Base-by-base conservation (phyloP, 2,888 invertebrate species). In the Apamea sordens region DNA sequence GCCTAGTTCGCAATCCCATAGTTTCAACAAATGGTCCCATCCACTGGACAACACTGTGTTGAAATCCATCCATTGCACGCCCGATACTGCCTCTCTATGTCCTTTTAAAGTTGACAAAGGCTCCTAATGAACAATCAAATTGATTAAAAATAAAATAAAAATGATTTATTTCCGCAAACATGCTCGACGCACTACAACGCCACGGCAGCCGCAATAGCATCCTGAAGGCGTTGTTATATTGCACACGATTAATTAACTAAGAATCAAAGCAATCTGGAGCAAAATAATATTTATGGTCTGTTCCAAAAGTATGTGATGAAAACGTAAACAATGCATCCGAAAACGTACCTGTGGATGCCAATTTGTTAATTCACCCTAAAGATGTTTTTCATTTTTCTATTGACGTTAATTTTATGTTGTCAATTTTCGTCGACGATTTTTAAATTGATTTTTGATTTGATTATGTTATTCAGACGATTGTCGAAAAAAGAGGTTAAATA, bases 1-100 rank as follows among this genome's bases (percentile, higher is more conserved):
- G 72, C 98, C 98, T 71, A 98, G 95, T 91, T 98, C 98, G 68
- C 98, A 97, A 94, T 99, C 99, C 99, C 99, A 99, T 15, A 99
- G 94, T 93, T 98, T 98, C 28, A 99, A 97, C 1, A 99, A 98
- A 93, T 99, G 99, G 96, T 99, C 99, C 99, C 99, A 99, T 1
- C 99, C 99, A 75, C 98, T 98, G 0, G 99, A 99, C 15, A 98
- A 97, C 4, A 99, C 96, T 84, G 98, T 98, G 86, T 97, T 97
- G 78, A 97, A 97, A 88, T 98, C 98, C 89, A 98, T 97, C 99
- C 99, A 99, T 76, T 98, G 97, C 0, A 98, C 97, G 0, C 98
- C 98, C 0, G 99, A 98, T 32, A 99, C 98, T 24, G 98, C 98
- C 95, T 99, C 99, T 84, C 98, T 98, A 93, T 99, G 99, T 0